phyloP scores from a whole-genome alignment of 2,888 invertebrate genomes.

The Pristionchus exspectatus region DNA sequence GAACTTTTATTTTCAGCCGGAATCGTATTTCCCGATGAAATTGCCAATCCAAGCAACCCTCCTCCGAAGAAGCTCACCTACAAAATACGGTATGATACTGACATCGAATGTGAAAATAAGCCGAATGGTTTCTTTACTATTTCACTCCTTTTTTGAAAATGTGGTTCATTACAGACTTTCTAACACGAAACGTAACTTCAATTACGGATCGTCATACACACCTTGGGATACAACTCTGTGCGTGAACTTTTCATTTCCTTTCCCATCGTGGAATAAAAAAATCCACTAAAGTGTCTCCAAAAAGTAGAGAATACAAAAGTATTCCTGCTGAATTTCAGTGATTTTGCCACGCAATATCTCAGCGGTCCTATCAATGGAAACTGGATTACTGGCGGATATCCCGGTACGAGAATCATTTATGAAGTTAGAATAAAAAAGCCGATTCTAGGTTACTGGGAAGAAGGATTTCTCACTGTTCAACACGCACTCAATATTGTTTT shows the following conservation, averaged over 20 bases:
- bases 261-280: background rate
- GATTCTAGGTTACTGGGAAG: conserved; percentile 83
- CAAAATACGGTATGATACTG: conserved; percentile 2
- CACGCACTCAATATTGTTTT: conserved; percentile 82
- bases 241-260: background rate
- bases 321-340: background rate
- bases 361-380: conserved; percentile 71
- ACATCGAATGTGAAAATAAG: too few relatives aligned
- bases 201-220: background rate
- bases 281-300: background rate
- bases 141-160: too few relatives aligned
- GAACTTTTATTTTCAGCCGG: background rate
- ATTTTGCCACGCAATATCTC: conserved; percentile 66
- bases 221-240: conserved; percentile 54
- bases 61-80: background rate
- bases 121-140: too few relatives aligned
- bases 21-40: conserved; percentile 9
- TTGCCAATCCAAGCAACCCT: background rate
- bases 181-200: conserved; percentile 57
- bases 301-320: too few relatives aligned
- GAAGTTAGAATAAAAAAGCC: too few relatives aligned
- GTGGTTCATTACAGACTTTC: too few relatives aligned
- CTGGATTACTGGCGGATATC: conserved; percentile 69
- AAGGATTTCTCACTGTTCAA: conserved; percentile 86
- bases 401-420: conserved; percentile 81